Base-by-base conservation (phyloP, 2,797 vertebrate species). In the Corythornis leucogaster region DNA sequence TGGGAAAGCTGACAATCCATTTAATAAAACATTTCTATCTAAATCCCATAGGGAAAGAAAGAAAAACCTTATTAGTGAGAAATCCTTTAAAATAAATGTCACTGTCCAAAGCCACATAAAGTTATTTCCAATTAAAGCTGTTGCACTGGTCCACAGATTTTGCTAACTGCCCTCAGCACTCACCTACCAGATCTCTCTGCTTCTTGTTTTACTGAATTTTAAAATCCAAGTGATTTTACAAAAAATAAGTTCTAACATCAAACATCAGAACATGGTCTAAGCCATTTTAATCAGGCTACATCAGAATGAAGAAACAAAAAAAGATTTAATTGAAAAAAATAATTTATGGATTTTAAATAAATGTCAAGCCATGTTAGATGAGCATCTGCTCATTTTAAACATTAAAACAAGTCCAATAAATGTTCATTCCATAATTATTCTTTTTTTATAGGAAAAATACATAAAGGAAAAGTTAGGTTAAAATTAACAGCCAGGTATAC, bases 61-160 rank as follows among this genome's bases (percentile, higher is more conserved):
- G 71, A 66, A 26, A 71, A 25, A 33, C 6, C 22, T 61, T 73
- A 62, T 69, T 70, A 89, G 58, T 38, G 76, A 87, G 59, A 80
- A 85, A 80, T 59, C 64, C 63, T 85, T 77, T 31, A 85, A 80
- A 68, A 61, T 68, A 94, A 90, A 89, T 70, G 19, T 40, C 80
- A 93, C 38, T 79, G 64, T 51, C 86, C 51, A 48, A 62, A 63
- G 31, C 28, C 30, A 64, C 4, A 3, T 19, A n/a, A 76, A 42
- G 14, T 68, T 73, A 73, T 64, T 91, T 63, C 43, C n/a, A 88
- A n/a, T 35, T 62, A 53, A 67, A 85, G 43, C 28, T 75, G 15
- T 62, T 70, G 51, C 2, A 1, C 15, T 6, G 2, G 31, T 33
- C 38, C 15, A 57, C 26, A 67, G 57, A 38, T 58, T 58, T 74